Evolutionary conservation across 2,888 invertebrate genomes (phyloP).

Genomic region (Drosophila fulvimacula): DNA sequence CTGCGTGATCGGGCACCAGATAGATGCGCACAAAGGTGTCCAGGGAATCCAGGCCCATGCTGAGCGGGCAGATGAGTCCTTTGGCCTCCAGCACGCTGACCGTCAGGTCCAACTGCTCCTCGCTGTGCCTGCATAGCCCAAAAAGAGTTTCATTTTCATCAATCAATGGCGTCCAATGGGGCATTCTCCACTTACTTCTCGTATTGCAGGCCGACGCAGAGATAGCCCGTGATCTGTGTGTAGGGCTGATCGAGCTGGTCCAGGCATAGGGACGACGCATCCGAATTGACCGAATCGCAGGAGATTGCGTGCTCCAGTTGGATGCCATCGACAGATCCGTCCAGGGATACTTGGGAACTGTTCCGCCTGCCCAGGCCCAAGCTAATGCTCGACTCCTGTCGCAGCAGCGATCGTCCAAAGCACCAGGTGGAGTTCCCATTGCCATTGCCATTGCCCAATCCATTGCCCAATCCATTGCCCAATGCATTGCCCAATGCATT

Average conservation of each 20-base stretch:
- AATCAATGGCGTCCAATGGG: too few relatives aligned
- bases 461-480: constrained; percentile 27
- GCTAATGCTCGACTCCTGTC: constrained; percentile 81
- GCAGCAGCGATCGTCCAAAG: constrained; percentile 80
- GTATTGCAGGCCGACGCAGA: constrained; percentile 91
- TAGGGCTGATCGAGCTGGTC: constrained; percentile 89
- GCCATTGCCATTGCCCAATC: constrained; percentile 27
- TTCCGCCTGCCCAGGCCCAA: constrained; percentile 81
- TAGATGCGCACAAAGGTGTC: constrained; percentile 92
- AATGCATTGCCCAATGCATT: constrained; percentile 17
- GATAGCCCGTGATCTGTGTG: constrained; percentile 89
- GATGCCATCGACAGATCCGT: constrained; percentile 81
- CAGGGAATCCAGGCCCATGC: constrained; percentile 86
- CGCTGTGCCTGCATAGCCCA: constrained; percentile 69
- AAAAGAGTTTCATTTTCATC: background rate
- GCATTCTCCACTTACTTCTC: constrained; percentile 87
- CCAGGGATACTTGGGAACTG: constrained; percentile 82
- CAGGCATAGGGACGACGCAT: constrained; percentile 89
- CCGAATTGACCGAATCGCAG: constrained; percentile 92
- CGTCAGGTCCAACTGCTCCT: constrained; percentile 81
- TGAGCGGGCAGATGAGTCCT: constrained; percentile 88
- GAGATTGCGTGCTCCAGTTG: constrained; percentile 88
- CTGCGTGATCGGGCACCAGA: constrained; percentile 89
- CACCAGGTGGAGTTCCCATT: constrained; percentile 77
- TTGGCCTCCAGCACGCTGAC: constrained; percentile 92